Conservation (phyloP, 2,888 invertebrate genomes). For the Branchellion lobata region DNA sequence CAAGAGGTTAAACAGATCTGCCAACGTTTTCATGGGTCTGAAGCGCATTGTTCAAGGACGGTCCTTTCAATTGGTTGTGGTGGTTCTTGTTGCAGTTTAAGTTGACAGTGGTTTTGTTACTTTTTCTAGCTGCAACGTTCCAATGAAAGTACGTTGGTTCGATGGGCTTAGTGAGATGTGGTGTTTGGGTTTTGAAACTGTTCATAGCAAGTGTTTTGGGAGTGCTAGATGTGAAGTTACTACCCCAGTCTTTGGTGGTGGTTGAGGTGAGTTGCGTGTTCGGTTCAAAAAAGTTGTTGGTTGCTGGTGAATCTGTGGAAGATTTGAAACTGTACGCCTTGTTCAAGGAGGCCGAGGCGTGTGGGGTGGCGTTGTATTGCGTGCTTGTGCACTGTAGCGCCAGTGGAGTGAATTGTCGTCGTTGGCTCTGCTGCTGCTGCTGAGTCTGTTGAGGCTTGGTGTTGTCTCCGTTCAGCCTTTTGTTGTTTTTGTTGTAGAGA, state of each 20-base stretch:
- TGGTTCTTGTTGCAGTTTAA: slow-evolving; percentile 10
- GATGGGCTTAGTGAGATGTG: slow-evolving; percentile 18
- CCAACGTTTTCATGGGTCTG: no score
- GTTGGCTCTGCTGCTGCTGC: slow-evolving; percentile 15
- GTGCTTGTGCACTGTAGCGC: slow-evolving; percentile 26
- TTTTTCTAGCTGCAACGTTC: slow-evolving; percentile 45
- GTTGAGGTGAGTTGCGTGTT: slow-evolving; percentile 8
- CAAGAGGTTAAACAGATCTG: no score
- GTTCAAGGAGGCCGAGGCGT: neutral
- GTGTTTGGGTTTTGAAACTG: neutral
- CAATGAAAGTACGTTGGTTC: slow-evolving; percentile 53
- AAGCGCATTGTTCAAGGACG: no score
- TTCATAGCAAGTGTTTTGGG: neutral
- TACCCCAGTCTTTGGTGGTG: slow-evolving; percentile 29
- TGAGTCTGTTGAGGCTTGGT: neutral
- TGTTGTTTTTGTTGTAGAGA: neutral
- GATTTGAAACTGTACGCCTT: slow-evolving; percentile 25
- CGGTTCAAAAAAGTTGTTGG: slow-evolving; percentile 32
- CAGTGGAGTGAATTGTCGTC: slow-evolving; percentile 25
- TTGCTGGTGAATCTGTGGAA: slow-evolving; percentile 15
- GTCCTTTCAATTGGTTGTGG: neutral
- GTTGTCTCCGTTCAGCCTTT: neutral
- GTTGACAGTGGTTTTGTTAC: neutral
- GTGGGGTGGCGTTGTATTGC: slow-evolving; percentile 10
- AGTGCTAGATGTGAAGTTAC: neutral